Evolutionary conservation across 2,888 invertebrate genomes (phyloP).

Genomic region (Lasioglossum lativentre): DNA sequence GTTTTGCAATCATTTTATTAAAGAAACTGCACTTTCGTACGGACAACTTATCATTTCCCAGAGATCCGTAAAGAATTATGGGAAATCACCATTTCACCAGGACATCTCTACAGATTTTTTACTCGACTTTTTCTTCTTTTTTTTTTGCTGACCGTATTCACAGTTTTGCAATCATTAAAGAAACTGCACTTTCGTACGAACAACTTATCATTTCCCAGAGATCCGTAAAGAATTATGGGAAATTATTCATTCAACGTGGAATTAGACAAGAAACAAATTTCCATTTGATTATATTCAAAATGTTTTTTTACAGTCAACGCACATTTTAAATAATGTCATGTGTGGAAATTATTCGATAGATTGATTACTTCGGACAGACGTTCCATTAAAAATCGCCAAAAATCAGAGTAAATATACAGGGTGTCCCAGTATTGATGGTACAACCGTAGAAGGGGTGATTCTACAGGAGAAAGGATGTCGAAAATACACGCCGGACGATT

Average conservation of each 20-base stretch:
- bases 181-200: too few species aligned
- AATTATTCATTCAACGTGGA: slow-evolving; percentile 20
- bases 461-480: too few species aligned
- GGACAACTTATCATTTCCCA: too few species aligned
- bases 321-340: too few species aligned
- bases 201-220: too few species aligned
- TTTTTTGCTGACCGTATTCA: neutral
- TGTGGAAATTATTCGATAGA: neutral
- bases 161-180: neutral
- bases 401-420: neutral
- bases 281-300: slow-evolving; percentile 25
- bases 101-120: neutral
- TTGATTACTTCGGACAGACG: neutral
- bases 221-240: too few species aligned
- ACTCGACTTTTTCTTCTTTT: neutral
- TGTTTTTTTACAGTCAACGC: slow-evolving; percentile 49
- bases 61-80: too few species aligned
- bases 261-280: slow-evolving; percentile 40
- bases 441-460: too few species aligned
- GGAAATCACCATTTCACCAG: neutral
- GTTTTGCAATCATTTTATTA: neutral
- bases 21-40: too few species aligned
- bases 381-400: neutral
- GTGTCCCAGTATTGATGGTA: too few species aligned
- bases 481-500: too few species aligned